Evolutionary conservation across 2,113 vertebrate species (phyloP), one percentile per base, ranked within the genome.

Genomic region (Cnemophilus loriae): DNA sequence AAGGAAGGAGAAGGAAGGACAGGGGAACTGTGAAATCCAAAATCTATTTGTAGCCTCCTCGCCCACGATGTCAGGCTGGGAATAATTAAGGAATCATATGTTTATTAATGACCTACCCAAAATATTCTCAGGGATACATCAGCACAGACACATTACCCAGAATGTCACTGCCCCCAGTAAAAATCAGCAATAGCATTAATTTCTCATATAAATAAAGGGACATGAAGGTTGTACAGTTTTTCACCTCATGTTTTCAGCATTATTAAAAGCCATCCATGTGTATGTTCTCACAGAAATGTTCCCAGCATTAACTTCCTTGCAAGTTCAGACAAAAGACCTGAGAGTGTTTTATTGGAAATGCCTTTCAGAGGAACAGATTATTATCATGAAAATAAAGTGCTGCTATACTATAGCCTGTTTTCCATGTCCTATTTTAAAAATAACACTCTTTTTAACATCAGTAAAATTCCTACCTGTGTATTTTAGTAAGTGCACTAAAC

Each of bases 21-120:
- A 52, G 27, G 8, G 15, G 61, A 91, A 75, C 7, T 8, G 21
- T 65, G 23, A 76, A 46, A 42, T 21, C 0, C 23, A 22, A 37
- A 68, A 79, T 52, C 42, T 46, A 13, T 61, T 24, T 50, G 61
- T 5, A 93, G 63, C 50, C 39, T 83, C 37, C 50, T 30, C 73
- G 7, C 7, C 11, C 30, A 59, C 0, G 0, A 55, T 26, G 30
- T 44, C 33, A 15, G 16, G 7, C 17, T 41, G 24, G 30, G 15
- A 80, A 46, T 53, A 80, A 57, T 59, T 59, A 74, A 91, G 27
- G 35, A 86, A 74, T 52, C 2, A 1, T 3, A 7, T 67, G 35
- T 64, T 85, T 67, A 89, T 28, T 47, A 60, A 57, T n/a, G 33
- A 77, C 16, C 35, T 50, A 53, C 22, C 9, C 5, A 13, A 33